Evolutionary conservation across 2,113 vertebrate genomes (phyloP).

Genomic region (Hirundichthys speculiger): DNA sequence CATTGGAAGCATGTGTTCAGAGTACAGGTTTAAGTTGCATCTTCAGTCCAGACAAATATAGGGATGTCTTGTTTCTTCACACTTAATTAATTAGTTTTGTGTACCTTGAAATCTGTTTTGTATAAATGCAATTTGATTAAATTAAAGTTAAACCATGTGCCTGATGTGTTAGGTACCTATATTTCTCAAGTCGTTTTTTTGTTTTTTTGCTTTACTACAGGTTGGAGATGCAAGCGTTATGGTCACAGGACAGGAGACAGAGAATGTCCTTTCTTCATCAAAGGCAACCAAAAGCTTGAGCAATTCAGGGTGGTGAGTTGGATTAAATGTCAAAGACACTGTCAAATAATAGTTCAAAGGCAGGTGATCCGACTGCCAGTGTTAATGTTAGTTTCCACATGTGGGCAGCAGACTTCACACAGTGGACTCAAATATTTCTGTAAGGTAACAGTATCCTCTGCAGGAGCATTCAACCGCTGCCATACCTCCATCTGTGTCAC

Average conservation of each 20-base stretch:
- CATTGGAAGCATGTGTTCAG: not conserved
- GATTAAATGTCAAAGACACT: not conserved
- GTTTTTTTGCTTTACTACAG: slow-evolving; percentile 71
- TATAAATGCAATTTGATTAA: too few relatives aligned
- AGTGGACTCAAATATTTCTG: too few relatives aligned
- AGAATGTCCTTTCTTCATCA: slow-evolving; percentile 98
- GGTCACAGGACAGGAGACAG: slow-evolving; percentile 95
- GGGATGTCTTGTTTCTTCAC: too few relatives aligned
- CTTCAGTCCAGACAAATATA: too few relatives aligned
- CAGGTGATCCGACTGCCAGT: too few relatives aligned
- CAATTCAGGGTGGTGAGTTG: slow-evolving; percentile 96
- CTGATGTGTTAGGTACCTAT: not conserved
- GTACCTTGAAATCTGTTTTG: too few relatives aligned
- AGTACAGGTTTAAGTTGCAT: not conserved
- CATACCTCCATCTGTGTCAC: too few relatives aligned
- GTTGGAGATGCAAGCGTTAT: slow-evolving; percentile 96
- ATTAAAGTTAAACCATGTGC: too few relatives aligned
- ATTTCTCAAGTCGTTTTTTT: not conserved
- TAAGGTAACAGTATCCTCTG: too few relatives aligned
- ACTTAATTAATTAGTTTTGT: too few relatives aligned
- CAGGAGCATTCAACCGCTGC: too few relatives aligned
- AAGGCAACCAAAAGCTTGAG: slow-evolving; percentile 97
- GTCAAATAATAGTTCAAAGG: not conserved
- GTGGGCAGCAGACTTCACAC: slow-evolving; percentile 46
- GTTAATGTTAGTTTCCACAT: slow-evolving; percentile 13